A percentile compares a stretch with the other conserved stretches of the same genome.
Evolutionary conservation across 2,113 vertebrate species (phyloP).

Genomic region (Sula dactylatra): DNA sequence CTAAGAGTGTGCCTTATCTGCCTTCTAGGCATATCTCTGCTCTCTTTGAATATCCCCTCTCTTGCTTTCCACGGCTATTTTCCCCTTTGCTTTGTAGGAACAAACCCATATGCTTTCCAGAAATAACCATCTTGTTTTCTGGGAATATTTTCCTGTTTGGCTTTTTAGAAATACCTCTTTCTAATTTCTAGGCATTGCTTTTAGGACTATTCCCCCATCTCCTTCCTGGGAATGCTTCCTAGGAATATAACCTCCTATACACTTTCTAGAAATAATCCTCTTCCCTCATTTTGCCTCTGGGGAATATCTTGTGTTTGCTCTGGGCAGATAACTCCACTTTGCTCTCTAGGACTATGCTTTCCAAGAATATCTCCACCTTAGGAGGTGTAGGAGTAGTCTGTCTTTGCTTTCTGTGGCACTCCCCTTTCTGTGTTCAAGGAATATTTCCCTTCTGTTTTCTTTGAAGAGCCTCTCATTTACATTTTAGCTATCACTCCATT

Average conservation of each 20-base stretch:
- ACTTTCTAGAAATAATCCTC: background rate
- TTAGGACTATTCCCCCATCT: background rate
- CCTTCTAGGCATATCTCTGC: background rate
- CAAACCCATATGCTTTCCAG: background rate
- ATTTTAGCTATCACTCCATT: accelerated
- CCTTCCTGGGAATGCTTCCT: background rate
- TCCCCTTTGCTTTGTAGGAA: background rate
- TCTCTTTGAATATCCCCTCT: background rate
- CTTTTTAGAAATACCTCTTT: background rate
- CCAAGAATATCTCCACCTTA: background rate
- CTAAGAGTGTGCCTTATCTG: background rate
- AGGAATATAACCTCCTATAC: background rate
- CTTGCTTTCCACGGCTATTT: background rate
- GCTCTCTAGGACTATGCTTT: background rate
- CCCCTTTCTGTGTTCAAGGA: background rate
- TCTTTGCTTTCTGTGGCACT: background rate
- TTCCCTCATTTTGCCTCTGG: background rate
- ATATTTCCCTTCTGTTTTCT: background rate
- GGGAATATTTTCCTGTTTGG: background rate
- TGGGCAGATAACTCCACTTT: background rate
- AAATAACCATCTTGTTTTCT: background rate
- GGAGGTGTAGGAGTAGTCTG: background rate
- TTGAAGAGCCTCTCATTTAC: background rate
- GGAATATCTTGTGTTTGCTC: background rate
- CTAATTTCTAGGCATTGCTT: background rate